Conservation (phyloP, 1,140 invertebrate species). For the Andricus grossulariae region DNA sequence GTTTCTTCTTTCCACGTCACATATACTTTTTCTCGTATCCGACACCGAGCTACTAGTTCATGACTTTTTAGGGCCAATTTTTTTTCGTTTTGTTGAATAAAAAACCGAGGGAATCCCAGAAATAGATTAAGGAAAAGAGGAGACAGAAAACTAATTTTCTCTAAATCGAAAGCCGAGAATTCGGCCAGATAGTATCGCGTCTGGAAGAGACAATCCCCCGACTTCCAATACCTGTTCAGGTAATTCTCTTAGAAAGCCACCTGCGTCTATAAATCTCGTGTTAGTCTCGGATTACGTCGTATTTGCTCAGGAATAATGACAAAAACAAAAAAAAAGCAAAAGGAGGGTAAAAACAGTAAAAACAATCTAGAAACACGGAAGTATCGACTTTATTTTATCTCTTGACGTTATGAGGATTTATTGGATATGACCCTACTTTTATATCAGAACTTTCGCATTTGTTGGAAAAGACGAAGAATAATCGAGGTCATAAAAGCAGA, state of each 20-base stretch:
- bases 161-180: slow-evolving; percentile 22
- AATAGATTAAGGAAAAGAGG: background rate
- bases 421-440: too few species aligned
- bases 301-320: background rate
- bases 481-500: too few species aligned
- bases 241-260: slow-evolving; percentile 34
- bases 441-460: too few species aligned
- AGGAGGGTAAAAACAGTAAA: background rate
- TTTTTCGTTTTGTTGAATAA: background rate
- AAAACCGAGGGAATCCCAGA: background rate
- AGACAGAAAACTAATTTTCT: slow-evolving; percentile 22
- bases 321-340: background rate
- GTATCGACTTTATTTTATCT: background rate
- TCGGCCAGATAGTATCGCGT: slow-evolving; percentile 23
- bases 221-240: slow-evolving; percentile 36
- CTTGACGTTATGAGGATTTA: too few species aligned
- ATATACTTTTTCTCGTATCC: too few species aligned
- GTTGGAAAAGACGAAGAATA: too few species aligned
- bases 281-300: background rate
- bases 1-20: too few species aligned
- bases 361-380: background rate
- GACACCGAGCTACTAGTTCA: too few species aligned
- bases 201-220: background rate
- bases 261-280: slow-evolving; percentile 38
- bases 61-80: too few species aligned